These are phyloP conservation scores for Belonocnema kinseyi DNA, from an alignment of 1,140 invertebrate species.

Conservation along the genomic window DNA sequence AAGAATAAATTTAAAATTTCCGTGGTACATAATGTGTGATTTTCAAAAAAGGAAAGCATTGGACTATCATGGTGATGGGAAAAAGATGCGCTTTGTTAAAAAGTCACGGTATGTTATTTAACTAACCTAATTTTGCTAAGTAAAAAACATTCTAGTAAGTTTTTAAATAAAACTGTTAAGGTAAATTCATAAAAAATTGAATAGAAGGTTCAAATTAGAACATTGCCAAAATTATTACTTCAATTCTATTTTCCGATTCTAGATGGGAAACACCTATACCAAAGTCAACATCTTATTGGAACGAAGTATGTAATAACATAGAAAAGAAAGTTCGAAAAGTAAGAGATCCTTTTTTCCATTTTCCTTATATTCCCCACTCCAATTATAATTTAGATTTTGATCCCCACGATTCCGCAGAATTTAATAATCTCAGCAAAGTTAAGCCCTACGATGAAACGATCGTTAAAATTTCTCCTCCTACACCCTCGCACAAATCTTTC, in stretches of 20 bases:
- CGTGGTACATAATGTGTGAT: background rate
- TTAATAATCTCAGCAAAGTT: slow-evolving; percentile 21
- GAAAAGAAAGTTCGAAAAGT: slow-evolving; percentile 52
- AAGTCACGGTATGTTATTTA: slow-evolving; percentile 9
- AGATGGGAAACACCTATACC: slow-evolving; percentile 59
- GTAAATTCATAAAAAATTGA: background rate
- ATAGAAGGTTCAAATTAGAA: no score
- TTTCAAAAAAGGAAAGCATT: background rate
- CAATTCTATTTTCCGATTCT: background rate
- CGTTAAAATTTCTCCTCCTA: slow-evolving; percentile 38
- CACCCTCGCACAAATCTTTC: background rate
- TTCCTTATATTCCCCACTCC: slow-evolving; percentile 13
- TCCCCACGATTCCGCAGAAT: background rate
- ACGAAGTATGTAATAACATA: slow-evolving; percentile 49
- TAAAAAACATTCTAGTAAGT: background rate
- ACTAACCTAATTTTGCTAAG: background rate
- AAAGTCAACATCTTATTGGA: slow-evolving; percentile 52
- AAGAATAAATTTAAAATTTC: no score
- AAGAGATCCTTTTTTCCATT: slow-evolving; percentile 49
- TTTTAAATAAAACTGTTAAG: background rate
- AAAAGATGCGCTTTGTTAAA: slow-evolving; percentile 12
- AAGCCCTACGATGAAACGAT: slow-evolving; percentile 39
- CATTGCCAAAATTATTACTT: no score
- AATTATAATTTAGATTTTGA: slow-evolving; percentile 32
- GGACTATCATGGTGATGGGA: background rate